phyloP scores from a whole-genome alignment of 2,888 invertebrate species.

The Platycnemis pennipes region DNA sequence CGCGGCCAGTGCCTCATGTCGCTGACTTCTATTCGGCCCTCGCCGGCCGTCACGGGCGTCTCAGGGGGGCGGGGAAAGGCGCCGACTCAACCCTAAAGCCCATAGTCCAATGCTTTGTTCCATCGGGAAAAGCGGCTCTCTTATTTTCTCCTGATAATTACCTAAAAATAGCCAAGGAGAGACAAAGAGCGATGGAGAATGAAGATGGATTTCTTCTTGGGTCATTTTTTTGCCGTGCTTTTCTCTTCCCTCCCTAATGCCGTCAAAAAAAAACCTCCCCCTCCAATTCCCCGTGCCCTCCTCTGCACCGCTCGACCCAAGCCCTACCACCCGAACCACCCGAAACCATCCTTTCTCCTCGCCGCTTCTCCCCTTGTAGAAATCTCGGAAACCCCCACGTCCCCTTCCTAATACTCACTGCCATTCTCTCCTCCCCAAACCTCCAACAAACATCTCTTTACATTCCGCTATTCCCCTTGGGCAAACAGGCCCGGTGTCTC shows the following conservation, averaged over 20 bases:
- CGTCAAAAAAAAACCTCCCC: background rate
- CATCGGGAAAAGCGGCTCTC: background rate
- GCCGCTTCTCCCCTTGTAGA: background rate
- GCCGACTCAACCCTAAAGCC: background rate
- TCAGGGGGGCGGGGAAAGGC: background rate
- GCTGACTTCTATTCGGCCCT: too few species aligned
- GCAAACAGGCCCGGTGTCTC: background rate
- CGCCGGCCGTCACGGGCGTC: background rate
- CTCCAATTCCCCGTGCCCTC: background rate
- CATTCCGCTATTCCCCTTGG: background rate
- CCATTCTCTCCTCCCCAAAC: background rate
- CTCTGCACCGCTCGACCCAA: background rate
- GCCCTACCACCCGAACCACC: background rate
- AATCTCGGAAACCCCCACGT: background rate
- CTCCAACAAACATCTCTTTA: background rate
- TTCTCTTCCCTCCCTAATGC: background rate
- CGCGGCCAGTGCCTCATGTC: too few species aligned
- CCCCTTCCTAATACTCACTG: background rate
- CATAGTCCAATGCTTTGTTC: background rate
- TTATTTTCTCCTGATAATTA: constrained; percentile 15
- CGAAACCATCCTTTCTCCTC: background rate
- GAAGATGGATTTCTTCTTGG: constrained; percentile 21
- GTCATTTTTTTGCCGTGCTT: background rate
- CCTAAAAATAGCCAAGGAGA: constrained; percentile 11
- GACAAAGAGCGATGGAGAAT: constrained; percentile 39